Evolutionary conservation across 2,113 vertebrate species (phyloP), one percentile per base, ranked within the genome.

Genomic region (Melanocharis versteri): DNA sequence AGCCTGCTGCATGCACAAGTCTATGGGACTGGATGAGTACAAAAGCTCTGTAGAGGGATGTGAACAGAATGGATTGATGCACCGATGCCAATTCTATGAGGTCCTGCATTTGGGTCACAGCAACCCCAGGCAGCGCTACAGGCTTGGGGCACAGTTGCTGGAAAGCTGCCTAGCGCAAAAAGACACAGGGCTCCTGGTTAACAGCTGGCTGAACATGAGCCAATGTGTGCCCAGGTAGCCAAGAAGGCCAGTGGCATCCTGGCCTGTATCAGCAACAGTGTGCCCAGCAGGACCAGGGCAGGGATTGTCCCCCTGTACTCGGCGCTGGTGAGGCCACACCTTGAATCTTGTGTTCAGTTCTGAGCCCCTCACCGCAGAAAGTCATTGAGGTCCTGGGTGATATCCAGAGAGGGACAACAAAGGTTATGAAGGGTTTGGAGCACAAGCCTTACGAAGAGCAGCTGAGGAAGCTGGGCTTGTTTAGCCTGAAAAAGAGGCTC

Each of bases 121-220:
- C 10, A 62, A 6, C 5, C 10, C 26, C 26, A 19, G 6, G 21
- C 14, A 48, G 7, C 0, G 0, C 13, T 56, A 56, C 9, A 35
- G 11, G 6, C 17, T 64, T 64, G 17, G 17, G 30, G 5, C 14
- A 22, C 16, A 35, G 31, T 22, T 7, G 1, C 31, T 88, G 35
- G 14, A 35, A 71, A 56, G 26, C 7, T 71, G 17, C 24, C 20
- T 3, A 22, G 24, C 44, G 44, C 7, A 37, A 27, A 58, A 44
- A 30, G 7, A 33, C 3, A 1, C 18, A 17, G 7, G 16, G 5
- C 13, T 61, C 8, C 11, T 71, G 56, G 6, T 26, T 51, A 35
- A 35, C 16, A 45, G 27, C 22, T 17, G 14, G 14, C 18, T 60
- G 19, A 69, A 45, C 12, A 39, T 13, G 28, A 61, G 4, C 15